These are phyloP conservation scores for Perca schrenkii DNA, from an alignment of 2,113 vertebrate species.

Conservation along the genomic window DNA sequence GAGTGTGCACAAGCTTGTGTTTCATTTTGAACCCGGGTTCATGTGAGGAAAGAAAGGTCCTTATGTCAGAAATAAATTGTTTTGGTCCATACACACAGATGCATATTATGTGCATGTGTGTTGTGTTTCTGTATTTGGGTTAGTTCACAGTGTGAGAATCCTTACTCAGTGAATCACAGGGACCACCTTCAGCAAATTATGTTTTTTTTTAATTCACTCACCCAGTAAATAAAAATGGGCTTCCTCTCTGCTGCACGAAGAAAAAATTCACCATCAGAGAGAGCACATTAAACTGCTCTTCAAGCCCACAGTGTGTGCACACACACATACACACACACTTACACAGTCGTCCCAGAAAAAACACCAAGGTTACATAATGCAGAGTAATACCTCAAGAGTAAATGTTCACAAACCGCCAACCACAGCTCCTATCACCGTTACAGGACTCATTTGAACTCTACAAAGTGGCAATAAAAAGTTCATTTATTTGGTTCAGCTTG, in stretches of 20 bases:
- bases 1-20: constrained; percentile 14
- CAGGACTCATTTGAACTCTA: constrained; percentile 24
- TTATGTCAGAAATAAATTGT: not conserved
- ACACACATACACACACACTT: constrained; percentile 10
- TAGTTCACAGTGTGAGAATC: constrained; percentile 28
- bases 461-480: constrained; percentile 32
- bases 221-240: constrained; percentile 64
- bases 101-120: constrained; percentile 2
- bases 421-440: constrained; percentile 22
- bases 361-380: constrained; percentile 66
- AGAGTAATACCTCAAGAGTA: constrained; percentile 57
- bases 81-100: not conserved
- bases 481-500: constrained; percentile 39
- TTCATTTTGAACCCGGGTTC: constrained; percentile 3
- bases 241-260: constrained; percentile 62
- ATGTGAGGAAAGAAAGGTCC: constrained; percentile 9
- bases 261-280: constrained; percentile 48
- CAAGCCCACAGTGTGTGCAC: constrained; percentile 28
- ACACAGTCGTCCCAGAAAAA: constrained; percentile 53
- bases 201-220: constrained; percentile 58
- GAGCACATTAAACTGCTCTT: constrained; percentile 44
- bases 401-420: constrained; percentile 44
- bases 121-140: constrained; percentile 38
- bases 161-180: constrained; percentile 60
- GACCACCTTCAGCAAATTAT: constrained; percentile 58